phyloP scores from a whole-genome alignment of 1,140 invertebrate species.

The Lordiphosa stackelbergi region DNA sequence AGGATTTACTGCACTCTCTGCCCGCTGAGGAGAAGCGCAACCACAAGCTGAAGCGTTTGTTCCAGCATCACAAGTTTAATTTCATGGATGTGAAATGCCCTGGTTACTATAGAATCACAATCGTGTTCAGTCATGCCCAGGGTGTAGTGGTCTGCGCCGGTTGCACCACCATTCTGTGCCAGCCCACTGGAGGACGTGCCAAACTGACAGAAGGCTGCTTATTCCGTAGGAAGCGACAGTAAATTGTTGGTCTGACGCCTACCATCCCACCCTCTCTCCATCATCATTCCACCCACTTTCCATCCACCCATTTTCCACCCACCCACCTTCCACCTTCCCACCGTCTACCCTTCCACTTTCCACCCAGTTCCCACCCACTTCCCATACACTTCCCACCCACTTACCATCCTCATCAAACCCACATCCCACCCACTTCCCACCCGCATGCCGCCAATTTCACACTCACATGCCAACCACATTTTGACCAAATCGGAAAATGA shows the following conservation, averaged over 20 bases:
- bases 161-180: slow-evolving; percentile 98
- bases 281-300: too few species aligned
- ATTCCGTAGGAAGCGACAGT: slow-evolving; percentile 96
- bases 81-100: slow-evolving; percentile 99
- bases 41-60: slow-evolving; percentile 96
- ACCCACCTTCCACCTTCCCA: too few species aligned
- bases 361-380: too few species aligned
- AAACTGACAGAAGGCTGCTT: slow-evolving; percentile 97
- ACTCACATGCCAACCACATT: too few species aligned
- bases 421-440: too few species aligned
- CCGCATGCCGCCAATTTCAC: too few species aligned
- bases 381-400: too few species aligned
- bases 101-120: slow-evolving; percentile 99
- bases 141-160: slow-evolving; percentile 98
- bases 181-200: slow-evolving; percentile 98
- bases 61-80: slow-evolving; percentile 99
- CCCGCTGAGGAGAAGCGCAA: slow-evolving; percentile 96
- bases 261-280: too few species aligned
- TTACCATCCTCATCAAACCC: too few species aligned
- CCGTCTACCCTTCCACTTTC: too few species aligned
- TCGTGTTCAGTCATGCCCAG: slow-evolving; percentile 99
- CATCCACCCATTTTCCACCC: too few species aligned
- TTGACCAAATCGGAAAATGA: too few species aligned
- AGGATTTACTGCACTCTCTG: slow-evolving; percentile 97
- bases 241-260: slow-evolving; percentile 73